Percentiles rank a stretch among this genome's conserved stretches.
phyloP scores from a whole-genome alignment of 2,888 invertebrate species.

The Mystacides longicornis region DNA sequence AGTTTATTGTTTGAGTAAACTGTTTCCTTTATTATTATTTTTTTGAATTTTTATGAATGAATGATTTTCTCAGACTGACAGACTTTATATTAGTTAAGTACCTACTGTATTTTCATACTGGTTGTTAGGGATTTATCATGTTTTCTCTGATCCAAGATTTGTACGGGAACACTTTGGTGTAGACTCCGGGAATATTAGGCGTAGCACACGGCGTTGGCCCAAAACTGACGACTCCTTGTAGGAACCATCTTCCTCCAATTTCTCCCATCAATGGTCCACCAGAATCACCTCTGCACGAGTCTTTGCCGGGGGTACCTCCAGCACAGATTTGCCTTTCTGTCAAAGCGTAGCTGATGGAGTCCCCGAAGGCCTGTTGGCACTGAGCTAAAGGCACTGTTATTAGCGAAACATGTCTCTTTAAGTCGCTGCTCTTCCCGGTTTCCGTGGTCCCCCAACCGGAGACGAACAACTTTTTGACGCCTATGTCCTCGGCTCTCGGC shows the following conservation, averaged over 20 bases:
- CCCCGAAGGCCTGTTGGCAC: constrained; percentile 4
- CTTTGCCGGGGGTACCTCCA: constrained; percentile 42
- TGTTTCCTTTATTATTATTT: too few relatives aligned
- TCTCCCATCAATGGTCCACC: constrained; percentile 50
- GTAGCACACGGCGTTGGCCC: constrained; percentile 38
- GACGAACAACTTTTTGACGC: constrained; percentile 29
- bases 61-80: too few relatives aligned
- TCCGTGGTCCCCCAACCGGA: constrained; percentile 50
- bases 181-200: constrained; percentile 38
- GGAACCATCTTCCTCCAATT: constrained; percentile 30
- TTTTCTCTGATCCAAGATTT: constrained; percentile 38
- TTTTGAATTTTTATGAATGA: too few relatives aligned
- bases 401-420: constrained; percentile 32
- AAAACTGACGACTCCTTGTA: constrained; percentile 41
- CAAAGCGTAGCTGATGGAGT: constrained; percentile 8
- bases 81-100: too few relatives aligned
- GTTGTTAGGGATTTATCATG: too few relatives aligned
- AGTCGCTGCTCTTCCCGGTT: constrained; percentile 30
- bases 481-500: constrained; percentile 31
- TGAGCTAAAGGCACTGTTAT: constrained; percentile 21
- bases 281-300: constrained; percentile 52
- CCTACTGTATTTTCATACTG: too few relatives aligned
- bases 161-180: constrained; percentile 39
- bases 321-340: constrained; percentile 39
- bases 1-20: too few relatives aligned